A percentile compares a stretch with the other conserved stretches of the same genome.
These are phyloP conservation scores for Menura novaehollandiae DNA, from an alignment of 2,113 vertebrate genomes.

Conservation along the genomic window DNA sequence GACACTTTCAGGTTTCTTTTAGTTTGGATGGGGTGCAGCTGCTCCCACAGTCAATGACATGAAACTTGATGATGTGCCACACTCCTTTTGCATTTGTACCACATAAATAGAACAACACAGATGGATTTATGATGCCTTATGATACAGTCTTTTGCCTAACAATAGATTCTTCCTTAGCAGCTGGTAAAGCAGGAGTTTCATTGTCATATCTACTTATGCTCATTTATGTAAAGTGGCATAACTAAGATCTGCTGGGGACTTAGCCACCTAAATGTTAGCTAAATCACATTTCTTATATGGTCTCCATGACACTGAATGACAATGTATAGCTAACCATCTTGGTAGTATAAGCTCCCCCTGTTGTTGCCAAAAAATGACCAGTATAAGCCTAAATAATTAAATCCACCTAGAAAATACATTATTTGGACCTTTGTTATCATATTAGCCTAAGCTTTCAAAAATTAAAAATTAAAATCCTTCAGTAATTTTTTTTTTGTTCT, in stretches of 20 bases:
- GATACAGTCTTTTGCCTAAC: neutral
- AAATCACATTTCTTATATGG: neutral
- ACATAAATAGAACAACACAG: neutral
- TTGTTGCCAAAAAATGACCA: neutral
- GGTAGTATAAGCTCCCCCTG: neutral
- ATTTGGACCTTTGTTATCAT: neutral
- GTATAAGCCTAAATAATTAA: neutral
- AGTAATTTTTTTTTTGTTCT: neutral
- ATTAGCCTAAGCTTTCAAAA: neutral
- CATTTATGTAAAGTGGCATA: neutral
- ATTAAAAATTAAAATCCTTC: neutral
- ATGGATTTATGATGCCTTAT: neutral
- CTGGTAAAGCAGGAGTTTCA: neutral
- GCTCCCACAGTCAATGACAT: neutral
- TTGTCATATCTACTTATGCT: neutral
- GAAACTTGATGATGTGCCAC: neutral
- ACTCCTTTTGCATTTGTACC: neutral
- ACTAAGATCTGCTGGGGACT: neutral
- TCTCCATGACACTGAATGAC: neutral
- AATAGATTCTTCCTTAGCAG: neutral
- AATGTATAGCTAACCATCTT: neutral
- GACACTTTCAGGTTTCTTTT: neutral
- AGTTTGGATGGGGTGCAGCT: neutral
- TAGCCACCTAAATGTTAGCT: neutral
- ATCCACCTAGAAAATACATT: neutral